These are phyloP conservation scores for Prosapia bicincta DNA, from an alignment of 2,888 invertebrate genomes.

Conservation along the genomic window DNA sequence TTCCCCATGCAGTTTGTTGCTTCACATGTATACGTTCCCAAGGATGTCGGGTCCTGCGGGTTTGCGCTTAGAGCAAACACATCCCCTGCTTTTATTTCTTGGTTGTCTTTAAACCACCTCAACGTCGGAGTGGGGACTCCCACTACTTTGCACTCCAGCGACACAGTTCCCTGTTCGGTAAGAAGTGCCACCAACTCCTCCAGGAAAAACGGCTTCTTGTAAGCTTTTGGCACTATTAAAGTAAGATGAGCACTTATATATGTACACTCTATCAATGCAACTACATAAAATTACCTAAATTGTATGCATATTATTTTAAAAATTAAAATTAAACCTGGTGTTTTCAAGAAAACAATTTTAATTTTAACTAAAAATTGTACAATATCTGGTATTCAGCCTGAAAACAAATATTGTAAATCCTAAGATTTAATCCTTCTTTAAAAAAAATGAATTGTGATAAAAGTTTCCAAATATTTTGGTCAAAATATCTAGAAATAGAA, in stretches of 20 bases:
- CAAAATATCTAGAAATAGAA: no score
- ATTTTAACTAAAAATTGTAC: no score
- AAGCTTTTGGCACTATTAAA: conserved; percentile 72
- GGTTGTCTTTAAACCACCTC: conserved; percentile 74
- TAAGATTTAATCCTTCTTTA: no score
- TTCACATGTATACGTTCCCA: conserved; percentile 85
- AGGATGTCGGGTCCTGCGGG: conserved; percentile 77
- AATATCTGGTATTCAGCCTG: no score
- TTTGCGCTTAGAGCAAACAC: conserved; percentile 83
- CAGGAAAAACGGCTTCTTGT: conserved; percentile 83
- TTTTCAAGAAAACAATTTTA: no score
- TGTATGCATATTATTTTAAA: no score
- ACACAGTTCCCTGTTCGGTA: conserved; percentile 85
- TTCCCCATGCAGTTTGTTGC: conserved; percentile 87
- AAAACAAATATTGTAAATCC: no score
- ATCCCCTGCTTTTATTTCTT: conserved; percentile 85
- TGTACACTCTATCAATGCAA: neutral
- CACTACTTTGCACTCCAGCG: conserved; percentile 86
- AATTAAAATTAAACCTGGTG: no score
- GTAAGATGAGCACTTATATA: no score
- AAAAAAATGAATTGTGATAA: no score
- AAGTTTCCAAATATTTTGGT: no score
- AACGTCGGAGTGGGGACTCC: conserved; percentile 82
- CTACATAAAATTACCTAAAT: no score
- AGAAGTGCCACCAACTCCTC: conserved; percentile 78